Percentiles rank a stretch among this genome's conserved stretches.
Conservation (phyloP, 1,140 invertebrate species). For the Acromyrmex echinatior region DNA sequence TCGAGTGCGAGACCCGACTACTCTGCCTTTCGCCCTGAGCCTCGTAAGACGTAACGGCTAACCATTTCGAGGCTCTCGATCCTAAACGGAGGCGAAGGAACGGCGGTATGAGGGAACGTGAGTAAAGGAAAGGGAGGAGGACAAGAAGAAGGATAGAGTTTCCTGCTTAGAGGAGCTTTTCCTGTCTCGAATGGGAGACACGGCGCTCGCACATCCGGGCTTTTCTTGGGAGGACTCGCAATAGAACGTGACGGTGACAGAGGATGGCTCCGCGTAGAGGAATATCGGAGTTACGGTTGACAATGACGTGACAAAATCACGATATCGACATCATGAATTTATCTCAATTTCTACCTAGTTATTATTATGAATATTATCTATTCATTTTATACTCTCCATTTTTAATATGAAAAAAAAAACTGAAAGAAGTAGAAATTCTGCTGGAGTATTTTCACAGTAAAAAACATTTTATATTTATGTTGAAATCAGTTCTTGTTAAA, state of each 20-base stretch:
- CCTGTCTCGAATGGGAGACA: conserved; percentile 57
- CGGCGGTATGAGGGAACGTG: neutral
- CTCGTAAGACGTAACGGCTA: conserved; percentile 57
- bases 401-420: neutral
- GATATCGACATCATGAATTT: conserved; percentile 13
- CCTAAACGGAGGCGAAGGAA: conserved; percentile 53
- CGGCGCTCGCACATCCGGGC: conserved; percentile 45
- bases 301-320: conserved; percentile 28
- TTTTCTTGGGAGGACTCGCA: conserved; percentile 10
- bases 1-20: conserved; percentile 47
- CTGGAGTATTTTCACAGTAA: no score
- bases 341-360: neutral
- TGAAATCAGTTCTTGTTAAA: no score
- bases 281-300: conserved; percentile 19
- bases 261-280: neutral
- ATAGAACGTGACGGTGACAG: conserved; percentile 53
- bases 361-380: neutral
- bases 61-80: conserved; percentile 53
- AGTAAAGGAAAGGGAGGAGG: neutral
- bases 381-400: neutral
- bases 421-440: neutral
- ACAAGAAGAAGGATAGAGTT: neutral
- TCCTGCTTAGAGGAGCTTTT: conserved; percentile 50
- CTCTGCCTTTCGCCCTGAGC: conserved; percentile 34
- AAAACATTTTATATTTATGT: no score